These are phyloP conservation scores for Linurgus olivaceus DNA, from an alignment of 2,797 vertebrate genomes.

Conservation along the genomic window DNA sequence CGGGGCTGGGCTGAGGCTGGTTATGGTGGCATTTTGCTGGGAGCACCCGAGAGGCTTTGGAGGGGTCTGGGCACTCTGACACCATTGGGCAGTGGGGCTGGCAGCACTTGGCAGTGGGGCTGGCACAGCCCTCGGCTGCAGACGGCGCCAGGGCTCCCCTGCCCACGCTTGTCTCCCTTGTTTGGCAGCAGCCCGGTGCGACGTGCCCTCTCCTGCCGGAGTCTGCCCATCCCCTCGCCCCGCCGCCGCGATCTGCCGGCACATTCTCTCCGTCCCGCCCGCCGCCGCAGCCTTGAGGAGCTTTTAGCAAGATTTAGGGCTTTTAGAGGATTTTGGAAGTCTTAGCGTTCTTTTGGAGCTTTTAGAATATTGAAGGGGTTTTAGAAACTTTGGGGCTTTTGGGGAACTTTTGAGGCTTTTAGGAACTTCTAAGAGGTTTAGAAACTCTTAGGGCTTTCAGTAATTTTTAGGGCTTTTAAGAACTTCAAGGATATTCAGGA, in stretches of 20 bases:
- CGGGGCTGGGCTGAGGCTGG: background rate
- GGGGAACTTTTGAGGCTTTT: background rate
- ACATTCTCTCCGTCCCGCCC: accelerated
- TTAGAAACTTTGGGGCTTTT: background rate
- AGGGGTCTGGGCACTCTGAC: background rate
- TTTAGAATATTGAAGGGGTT: background rate
- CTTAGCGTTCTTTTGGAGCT: background rate
- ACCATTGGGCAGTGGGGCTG: background rate
- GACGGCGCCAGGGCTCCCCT: background rate
- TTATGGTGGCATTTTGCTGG: background rate
- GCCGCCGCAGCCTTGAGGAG: background rate
- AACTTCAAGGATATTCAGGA: background rate
- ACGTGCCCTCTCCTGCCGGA: background rate
- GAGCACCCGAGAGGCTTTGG: background rate
- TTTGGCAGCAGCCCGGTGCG: background rate
- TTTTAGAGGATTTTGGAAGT: background rate
- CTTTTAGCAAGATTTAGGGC: background rate
- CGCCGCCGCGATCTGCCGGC: accelerated
- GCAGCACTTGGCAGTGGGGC: background rate
- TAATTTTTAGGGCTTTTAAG: background rate
- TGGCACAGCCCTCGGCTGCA: background rate
- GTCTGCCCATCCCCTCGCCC: background rate
- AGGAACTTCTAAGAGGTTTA: background rate
- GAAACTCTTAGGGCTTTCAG: background rate
- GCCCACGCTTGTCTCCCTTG: accelerated